Evolutionary conservation across 2,113 vertebrate genomes (phyloP).

Genomic region (Phylloscopus trochiloides): DNA sequence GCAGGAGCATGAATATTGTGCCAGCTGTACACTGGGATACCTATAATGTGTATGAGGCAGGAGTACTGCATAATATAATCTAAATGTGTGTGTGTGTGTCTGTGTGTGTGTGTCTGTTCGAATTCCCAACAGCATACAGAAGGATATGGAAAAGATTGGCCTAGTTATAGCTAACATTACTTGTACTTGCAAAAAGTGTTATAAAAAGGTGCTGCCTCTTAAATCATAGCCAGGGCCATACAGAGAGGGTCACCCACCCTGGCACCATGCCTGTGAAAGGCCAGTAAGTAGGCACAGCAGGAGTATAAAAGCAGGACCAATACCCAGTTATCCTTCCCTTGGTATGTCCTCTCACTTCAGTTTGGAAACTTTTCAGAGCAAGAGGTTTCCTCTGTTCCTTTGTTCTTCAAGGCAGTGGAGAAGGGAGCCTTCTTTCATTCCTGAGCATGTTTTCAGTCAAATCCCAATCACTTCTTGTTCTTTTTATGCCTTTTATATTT

Average conservation of each 20-base stretch:
- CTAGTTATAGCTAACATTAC: background rate
- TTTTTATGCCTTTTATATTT: background rate
- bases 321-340: background rate
- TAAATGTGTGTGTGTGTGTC: background rate
- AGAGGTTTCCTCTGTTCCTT: background rate
- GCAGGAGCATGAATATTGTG: rapidly evolving
- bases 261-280: background rate
- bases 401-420: background rate
- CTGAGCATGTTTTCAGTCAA: background rate
- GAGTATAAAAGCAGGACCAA: background rate
- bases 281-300: background rate
- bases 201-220: background rate
- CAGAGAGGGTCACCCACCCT: background rate
- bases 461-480: background rate
- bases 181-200: background rate
- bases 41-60: background rate
- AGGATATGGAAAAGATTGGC: background rate
- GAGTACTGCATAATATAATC: background rate
- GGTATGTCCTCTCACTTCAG: background rate
- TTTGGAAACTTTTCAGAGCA: background rate
- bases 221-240: background rate
- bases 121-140: background rate
- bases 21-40: background rate
- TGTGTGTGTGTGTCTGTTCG: background rate
- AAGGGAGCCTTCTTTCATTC: background rate